phyloP scores from a whole-genome alignment of 2,113 vertebrate species.

The Cygnus buccinator region DNA sequence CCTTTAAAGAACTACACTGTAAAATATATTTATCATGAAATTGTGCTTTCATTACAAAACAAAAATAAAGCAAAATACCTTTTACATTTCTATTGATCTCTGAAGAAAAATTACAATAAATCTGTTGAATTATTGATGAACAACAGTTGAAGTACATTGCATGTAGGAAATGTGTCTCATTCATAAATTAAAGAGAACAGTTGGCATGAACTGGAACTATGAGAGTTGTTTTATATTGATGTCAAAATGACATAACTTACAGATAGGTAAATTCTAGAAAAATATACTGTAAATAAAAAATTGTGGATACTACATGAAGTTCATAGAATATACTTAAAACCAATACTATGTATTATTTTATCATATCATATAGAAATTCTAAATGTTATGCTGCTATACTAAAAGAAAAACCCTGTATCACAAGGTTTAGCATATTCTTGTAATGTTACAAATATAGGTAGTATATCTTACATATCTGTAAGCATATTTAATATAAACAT shows the following conservation, averaged over 20 bases:
- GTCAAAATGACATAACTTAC: not conserved
- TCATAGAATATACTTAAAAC: not conserved
- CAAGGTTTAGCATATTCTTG: not conserved
- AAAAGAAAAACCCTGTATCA: not conserved
- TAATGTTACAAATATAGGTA: not conserved
- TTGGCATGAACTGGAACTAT: conserved; percentile 1
- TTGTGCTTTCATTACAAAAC: conserved; percentile 7
- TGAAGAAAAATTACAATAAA: conserved; percentile 45
- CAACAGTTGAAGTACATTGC: conserved; percentile 16
- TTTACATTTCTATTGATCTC: conserved; percentile 43
- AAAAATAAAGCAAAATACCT: conserved; percentile 45
- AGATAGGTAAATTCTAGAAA: not conserved
- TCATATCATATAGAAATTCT: not conserved
- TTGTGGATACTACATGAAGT: not conserved
- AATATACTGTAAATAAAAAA: not conserved
- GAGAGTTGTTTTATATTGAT: not conserved
- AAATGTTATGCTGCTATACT: not conserved
- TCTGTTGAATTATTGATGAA: conserved; percentile 40
- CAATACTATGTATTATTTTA: not conserved
- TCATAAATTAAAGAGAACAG: conserved; percentile 48
- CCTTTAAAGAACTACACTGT: not conserved
- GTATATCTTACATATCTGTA: not conserved
- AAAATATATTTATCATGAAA: not conserved
- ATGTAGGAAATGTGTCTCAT: conserved; percentile 26
- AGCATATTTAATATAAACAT: not conserved